These are phyloP conservation scores for Drosophila kambysellisi DNA, from an alignment of 2,888 invertebrate species.

Conservation along the genomic window DNA sequence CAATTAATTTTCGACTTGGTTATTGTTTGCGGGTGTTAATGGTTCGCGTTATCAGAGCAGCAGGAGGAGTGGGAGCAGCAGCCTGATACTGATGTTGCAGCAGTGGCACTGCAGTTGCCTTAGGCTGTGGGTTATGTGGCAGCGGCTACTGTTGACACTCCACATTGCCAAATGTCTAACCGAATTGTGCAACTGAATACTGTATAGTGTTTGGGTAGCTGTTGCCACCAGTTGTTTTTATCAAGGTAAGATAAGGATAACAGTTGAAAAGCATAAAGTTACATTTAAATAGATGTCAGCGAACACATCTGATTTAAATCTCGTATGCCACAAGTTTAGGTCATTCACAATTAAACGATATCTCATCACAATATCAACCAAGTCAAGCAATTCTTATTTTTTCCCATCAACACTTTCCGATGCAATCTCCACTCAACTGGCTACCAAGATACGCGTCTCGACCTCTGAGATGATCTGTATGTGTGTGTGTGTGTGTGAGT, in stretches of 20 bases:
- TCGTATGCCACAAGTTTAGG: neutral
- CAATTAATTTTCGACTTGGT: slow-evolving; percentile 80
- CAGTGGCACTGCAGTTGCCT: slow-evolving; percentile 30
- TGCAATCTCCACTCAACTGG: slow-evolving; percentile 8
- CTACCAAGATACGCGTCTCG: slow-evolving; percentile 30
- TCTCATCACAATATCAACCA: slow-evolving; percentile 18
- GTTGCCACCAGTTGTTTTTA: slow-evolving; percentile 2
- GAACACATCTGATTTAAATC: neutral
- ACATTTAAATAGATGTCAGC: neutral
- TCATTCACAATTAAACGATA: slow-evolving; percentile 13
- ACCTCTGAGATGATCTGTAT: slow-evolving; percentile 31
- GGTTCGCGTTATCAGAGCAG: slow-evolving; percentile 47
- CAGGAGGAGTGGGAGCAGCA: neutral
- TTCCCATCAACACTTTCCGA: slow-evolving; percentile 3
- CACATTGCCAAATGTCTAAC: slow-evolving; percentile 14
- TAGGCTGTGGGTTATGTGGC: slow-evolving; percentile 46
- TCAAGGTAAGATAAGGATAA: neutral
- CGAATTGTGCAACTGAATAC: slow-evolving; percentile 5
- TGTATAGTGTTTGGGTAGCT: slow-evolving; percentile 21
- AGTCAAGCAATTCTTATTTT: neutral
- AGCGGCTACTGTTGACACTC: slow-evolving; percentile 46
- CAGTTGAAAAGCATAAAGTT: neutral
- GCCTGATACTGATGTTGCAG: neutral
- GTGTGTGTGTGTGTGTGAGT: neutral
- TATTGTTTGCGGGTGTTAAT: slow-evolving; percentile 72